These are phyloP conservation scores for Epinotia bilunana DNA, from an alignment of 2,888 invertebrate genomes.

Conservation along the genomic window DNA sequence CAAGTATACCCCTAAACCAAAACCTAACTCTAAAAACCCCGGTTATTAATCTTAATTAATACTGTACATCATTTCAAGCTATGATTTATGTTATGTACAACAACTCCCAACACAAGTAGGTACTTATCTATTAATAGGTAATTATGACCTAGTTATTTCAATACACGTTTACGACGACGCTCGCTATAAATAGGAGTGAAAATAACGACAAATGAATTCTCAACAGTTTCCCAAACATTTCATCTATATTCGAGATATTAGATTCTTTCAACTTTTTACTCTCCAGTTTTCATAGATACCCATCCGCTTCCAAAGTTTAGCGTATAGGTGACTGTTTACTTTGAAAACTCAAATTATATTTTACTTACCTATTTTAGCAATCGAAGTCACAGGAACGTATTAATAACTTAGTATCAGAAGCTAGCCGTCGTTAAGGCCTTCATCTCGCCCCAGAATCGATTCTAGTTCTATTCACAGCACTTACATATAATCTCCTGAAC, in stretches of 20 bases:
- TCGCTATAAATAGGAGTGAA: not conserved
- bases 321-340: not conserved
- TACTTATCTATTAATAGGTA: too few species aligned
- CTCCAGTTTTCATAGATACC: not conserved
- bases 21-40: not conserved
- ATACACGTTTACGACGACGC: not conserved
- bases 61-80: not conserved
- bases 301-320: not conserved
- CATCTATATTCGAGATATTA: not conserved
- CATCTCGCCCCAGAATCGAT: conserved; percentile 67
- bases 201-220: not conserved
- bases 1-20: too few species aligned
- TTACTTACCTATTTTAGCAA: conserved; percentile 8
- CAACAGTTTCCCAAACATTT: not conserved
- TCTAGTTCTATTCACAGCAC: conserved; percentile 43
- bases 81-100: not conserved
- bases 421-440: conserved; percentile 55
- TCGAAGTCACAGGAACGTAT: conserved; percentile 36
- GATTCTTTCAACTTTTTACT: not conserved
- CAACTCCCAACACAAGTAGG: not conserved
- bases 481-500: not conserved
- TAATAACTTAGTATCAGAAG: conserved; percentile 39
- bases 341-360: not conserved
- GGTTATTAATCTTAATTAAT: not conserved
- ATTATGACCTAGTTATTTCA: not conserved